Percentiles rank a stretch among this genome's conserved stretches.
Evolutionary conservation across 2,888 invertebrate genomes (phyloP).

Genomic region (Sinelater perroti): DNA sequence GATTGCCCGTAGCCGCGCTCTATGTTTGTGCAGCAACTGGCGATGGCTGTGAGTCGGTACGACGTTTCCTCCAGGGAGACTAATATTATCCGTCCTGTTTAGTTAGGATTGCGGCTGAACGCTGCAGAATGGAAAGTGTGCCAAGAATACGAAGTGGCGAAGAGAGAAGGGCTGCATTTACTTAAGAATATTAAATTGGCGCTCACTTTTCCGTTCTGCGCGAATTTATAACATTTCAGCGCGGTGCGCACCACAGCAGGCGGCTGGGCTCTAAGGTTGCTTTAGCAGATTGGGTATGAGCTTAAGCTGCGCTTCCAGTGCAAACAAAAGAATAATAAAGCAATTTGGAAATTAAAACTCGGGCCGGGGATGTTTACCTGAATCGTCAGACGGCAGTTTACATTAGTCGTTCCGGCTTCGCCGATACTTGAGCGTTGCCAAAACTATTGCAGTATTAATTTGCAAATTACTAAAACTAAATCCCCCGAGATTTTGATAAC

Average conservation of each 20-base stretch:
- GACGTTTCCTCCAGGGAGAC: slow-evolving; percentile 20
- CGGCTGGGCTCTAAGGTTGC: no score
- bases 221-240: not conserved
- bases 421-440: slow-evolving; percentile 24
- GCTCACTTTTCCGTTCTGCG: slow-evolving; percentile 1
- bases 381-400: not conserved
- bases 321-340: no score
- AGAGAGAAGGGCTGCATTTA: slow-evolving; percentile 6
- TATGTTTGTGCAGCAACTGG: slow-evolving; percentile 7
- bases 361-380: no score
- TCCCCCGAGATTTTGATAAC: slow-evolving; percentile 35
- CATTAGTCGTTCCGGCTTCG: not conserved
- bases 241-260: no score
- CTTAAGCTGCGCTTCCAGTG: no score
- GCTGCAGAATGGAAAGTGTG: slow-evolving; percentile 26
- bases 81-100: slow-evolving; percentile 26
- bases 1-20: slow-evolving; percentile 1
- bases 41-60: slow-evolving; percentile 9
- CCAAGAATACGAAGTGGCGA: slow-evolving; percentile 23
- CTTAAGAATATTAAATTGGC: slow-evolving; percentile 19
- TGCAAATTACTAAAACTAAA: slow-evolving; percentile 34
- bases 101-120: slow-evolving; percentile 28
- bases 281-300: no score
- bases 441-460: slow-evolving; percentile 36
- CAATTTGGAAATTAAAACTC: no score